Base-by-base conservation (phyloP, 1,140 invertebrate species). In the Macrobrachium nipponense region DNA sequence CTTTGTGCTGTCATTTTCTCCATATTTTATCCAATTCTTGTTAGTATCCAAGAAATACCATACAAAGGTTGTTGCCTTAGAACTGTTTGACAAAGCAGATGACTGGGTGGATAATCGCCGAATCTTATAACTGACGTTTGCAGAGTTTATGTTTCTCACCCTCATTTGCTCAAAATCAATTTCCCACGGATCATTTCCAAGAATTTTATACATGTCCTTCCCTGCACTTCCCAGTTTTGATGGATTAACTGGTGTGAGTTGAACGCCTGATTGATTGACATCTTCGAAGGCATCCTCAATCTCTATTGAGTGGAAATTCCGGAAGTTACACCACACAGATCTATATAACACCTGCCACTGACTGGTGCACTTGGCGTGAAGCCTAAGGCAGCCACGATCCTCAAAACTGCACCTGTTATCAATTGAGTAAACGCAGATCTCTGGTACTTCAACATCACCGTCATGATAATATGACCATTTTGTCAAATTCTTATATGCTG, bases 21-120 rank as follows among this genome's bases (percentile, higher is more conserved):
- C 66, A 70, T 70, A 70, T 36, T 70, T 70, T 20, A 70, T 36
- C 66, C 66, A 70, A 27, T 70, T 70, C 15, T 36, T 70, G n/a
- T 70, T 70, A 14, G 20, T n/a, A 70, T 70, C 66, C 36, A 70
- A 70, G 66, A 70, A 70, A 36, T 70, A 70, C 66, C 66, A 70
- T 23, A 27, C 66, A 70, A 70, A 70, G 20, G 66, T 70, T 70
- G 66, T 70, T 20, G 66, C 66, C 36, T 70, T 70, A 36, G 66
- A 20, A 70, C 66, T 70, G 12, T 70, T 70, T 20, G 66, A 70
- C 12, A 70, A 11, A 7, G 66, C 66, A 27, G 66, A 15, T 12
- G 66, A 70, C n/a, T 70, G 66, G 36, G 66, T 70, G 14, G 66
- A 70, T 15, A 70, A 20, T 5, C 66, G 20, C 3, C 66, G 66